Base-by-base conservation (phyloP, 1,140 invertebrate species). In the Platyscapa corneri region DNA sequence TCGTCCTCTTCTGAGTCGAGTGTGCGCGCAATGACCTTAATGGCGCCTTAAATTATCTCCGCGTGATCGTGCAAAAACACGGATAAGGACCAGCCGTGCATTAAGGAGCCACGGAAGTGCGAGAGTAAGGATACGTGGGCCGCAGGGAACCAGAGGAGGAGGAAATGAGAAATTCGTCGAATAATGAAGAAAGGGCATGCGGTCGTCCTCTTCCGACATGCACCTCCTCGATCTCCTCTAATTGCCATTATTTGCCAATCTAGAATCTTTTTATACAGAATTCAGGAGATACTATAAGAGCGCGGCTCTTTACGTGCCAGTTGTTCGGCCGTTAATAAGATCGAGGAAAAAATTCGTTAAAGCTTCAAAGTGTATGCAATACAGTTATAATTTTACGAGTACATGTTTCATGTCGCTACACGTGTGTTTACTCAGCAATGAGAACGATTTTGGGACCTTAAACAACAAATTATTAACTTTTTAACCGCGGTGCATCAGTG, bases 21-120 rank as follows among this genome's bases (percentile, higher is more conserved):
- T n/a, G 2, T 5, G 42, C 23, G 56, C 56, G 56, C 56, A 60
- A 60, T 60, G 78, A 78, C 37, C 60, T 72, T 82, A 82, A 82
- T 82, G 65, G 65, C 79, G 79, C 79, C 65, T 82, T 82, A 82
- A 82, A 82, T 82, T 82, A 82, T 82, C 79, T 65, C 14, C 79
- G 39, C 27, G 56, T 23, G 56, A 60, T 34, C 53, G 53, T n/a
- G 53, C 53, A 78, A 78, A 78, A 78, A 76, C 53, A 53, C 76
- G 76, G 76, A 78, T 78, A 78, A 78, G 76, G 53, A 12, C 23
- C 37, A 1, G 30, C 8, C 30, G 30, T 30, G 65, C 65, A 60
- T 60, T 60, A 60, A 60, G 27, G 20, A 60, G 56, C 23, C 56
- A 27, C 56, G 56, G 56, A 23, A 60, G 10, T 5, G 23, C 23